Evolutionary conservation across 2,888 invertebrate genomes (phyloP).

Genomic region (Dione juno): DNA sequence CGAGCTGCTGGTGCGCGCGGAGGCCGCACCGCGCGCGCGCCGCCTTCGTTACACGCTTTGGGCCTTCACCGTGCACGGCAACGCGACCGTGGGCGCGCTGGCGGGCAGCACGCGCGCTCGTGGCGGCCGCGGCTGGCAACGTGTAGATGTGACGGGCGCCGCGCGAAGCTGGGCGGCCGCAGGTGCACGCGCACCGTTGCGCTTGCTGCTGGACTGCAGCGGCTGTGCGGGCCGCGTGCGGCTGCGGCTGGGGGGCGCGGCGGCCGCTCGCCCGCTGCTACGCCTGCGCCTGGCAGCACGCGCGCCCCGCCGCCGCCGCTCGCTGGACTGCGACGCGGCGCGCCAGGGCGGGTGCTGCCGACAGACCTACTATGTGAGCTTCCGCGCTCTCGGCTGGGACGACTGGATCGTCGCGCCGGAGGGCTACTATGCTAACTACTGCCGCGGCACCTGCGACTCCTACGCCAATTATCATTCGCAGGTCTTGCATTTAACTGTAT

Average conservation of each 20-base stretch:
- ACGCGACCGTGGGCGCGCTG: conserved; percentile 82
- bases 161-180: conserved; percentile 79
- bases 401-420: conserved; percentile 96
- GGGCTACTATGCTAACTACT: conserved; percentile 97
- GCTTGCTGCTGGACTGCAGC: conserved; percentile 92
- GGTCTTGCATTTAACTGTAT: conserved; percentile 69
- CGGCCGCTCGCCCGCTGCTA: conserved; percentile 91
- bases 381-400: conserved; percentile 96
- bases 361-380: conserved; percentile 95
- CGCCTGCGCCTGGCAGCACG: conserved; percentile 90
- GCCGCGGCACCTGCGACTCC: conserved; percentile 94
- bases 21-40: conserved; percentile 88
- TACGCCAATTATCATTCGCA: conserved; percentile 95
- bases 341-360: conserved; percentile 88
- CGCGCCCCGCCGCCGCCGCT: conserved; percentile 89
- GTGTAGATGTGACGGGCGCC: conserved; percentile 91
- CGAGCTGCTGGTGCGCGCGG: conserved; percentile 93
- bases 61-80: conserved; percentile 88
- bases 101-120: conserved; percentile 79
- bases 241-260: conserved; percentile 83
- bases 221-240: conserved; percentile 90
- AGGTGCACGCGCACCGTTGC: conserved; percentile 84
- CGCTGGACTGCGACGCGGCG: conserved; percentile 90
- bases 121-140: conserved; percentile 90
- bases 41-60: conserved; percentile 90